Base-by-base conservation (phyloP, 1,140 invertebrate species). In the Matsumurasca onukii region DNA sequence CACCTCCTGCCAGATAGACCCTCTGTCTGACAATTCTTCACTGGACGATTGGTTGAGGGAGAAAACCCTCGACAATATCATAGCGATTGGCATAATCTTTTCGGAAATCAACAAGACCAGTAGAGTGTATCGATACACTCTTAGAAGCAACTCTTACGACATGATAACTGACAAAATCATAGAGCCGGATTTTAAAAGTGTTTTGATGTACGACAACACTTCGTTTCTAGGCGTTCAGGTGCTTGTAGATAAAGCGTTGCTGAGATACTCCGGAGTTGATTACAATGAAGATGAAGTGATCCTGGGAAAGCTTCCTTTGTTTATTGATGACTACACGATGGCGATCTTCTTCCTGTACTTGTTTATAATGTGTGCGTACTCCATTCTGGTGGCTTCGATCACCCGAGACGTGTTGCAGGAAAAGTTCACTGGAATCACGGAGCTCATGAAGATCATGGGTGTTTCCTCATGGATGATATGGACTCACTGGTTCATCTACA, bases 371-470 rank as follows among this genome's bases (percentile, higher is more conserved):
- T 51, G n/a, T 20, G 49, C 49, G 3, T 51, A 12, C n/a, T 51
- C 24, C 17, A 20, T 51, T 22, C 49, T 51, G 3, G 3, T 51
- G n/a, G 49, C 24, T 17, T 51, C 49, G 3, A 3, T 20, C 3
- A 51, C 24, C 5, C n/a, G 24, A 20, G 49, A 51, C n/a, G 49
- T 51, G 49, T 17, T 51, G 17, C 73, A 79, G 68, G 77, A 80
- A 72, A 80, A 79, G 69, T 66, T 73, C 59, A 72, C 72, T 3
- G 78, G 78, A 70, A 76, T 78, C 59, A 71, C 88, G 86, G 88
- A 89, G 79, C 81, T 87, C 3, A 86, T 89, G 86, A 88, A 87
- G 78, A 87, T 89, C 79, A 87, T 88, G 82, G 88, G 88, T 3
- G 72, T 89, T 52, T 81, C 81, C 67, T 82, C 82, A 61, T 89